Evolutionary conservation across 2,888 invertebrate species (phyloP), one percentile per base, ranked within the genome.

Genomic region (Rhagium mordax): DNA sequence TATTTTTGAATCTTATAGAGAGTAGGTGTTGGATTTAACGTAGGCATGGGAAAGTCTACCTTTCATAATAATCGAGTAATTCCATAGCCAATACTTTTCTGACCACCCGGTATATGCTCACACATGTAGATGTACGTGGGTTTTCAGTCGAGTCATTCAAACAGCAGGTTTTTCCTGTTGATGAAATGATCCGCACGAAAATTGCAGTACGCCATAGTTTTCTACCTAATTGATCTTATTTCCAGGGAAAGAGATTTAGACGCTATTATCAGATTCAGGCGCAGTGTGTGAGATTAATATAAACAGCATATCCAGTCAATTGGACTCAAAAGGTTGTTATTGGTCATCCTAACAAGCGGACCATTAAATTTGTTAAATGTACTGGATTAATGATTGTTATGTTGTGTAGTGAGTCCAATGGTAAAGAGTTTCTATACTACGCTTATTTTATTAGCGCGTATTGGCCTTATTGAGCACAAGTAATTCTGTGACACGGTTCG

Each of bases 401-500:
- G 57, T 68, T 49, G 68, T 57, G 69, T 69, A 69, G 69, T 33
- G 57, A 21, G 68, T 24, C 41, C 60, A 10, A 29, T 33, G 67
- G 68, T 69, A 61, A 69, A 49, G 41, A 69, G 61, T 61, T 67
- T 69, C 69, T 49, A 69, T 61, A 69, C 27, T 16, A 27, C 24
- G 65, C 48, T 70, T 55, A 64, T 70, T 70, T 70, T 65, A 57
- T 70, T 65, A 62, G 64, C 59, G 29, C 59, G 20, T 60, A 70
- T 47, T 69, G 47, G n/a, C 33, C 41, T 65, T 70, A 49, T 62
- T 51, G 21, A 59, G 53, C 65, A 61, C 70, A 55, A 70, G 33
- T 69, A 51, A 51, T 16, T 27, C 48, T 62, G 29, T 29, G 65
- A 65, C 51, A 65, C 20, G 51, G 51, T 51, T 65, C 65, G 29